Evolutionary conservation across 2,888 invertebrate genomes (phyloP), one percentile per base, ranked within the genome.

Genomic region (Teinopalpus imperialis): DNA sequence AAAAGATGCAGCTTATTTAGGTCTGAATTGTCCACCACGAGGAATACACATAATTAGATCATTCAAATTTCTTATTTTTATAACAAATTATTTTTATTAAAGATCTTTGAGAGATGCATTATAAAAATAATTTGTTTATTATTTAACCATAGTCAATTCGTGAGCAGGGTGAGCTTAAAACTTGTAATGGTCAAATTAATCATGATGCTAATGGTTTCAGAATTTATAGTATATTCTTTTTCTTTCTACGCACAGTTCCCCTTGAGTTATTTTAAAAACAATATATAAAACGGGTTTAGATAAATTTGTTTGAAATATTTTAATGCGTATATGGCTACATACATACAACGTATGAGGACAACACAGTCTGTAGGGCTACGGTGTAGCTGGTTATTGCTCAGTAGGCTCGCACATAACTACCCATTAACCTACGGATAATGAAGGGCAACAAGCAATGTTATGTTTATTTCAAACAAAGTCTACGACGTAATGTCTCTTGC

Each of bases 361-460:
- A 54, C 47, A 51, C 63, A 68, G 66, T 69, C 63, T 61, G 65
- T 59, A 63, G 69, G 68, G 61, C 69, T 70, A 61, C 70, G 64
- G 69, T 73, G 73, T 74, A 76, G 76, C 74, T 77, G 78, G 81
- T 81, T 82, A 85, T 82, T 81, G 75, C 77, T 69, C 61, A 73
- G 72, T 76, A 67, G 73, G 68, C 71, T 69, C 69, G 72, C 76
- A 78, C 80, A 77, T 81, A 82, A 81, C 81, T 85, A 78, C 79
- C 83, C 79, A 79, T 85, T 82, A 75, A 77, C 73, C 61, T 62
- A 65, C 74, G 78, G 76, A 81, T 80, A 81, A 79, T 76, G 79
- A 73, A 69, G 69, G 74, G 71, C 74, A 73, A 74, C 70, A 70
- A 74, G 69, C 72, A 67, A 74, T 73, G 63, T 80, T 75, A 81